These are phyloP conservation scores for Pangasianodon hypophthalmus DNA, from an alignment of 2,113 vertebrate genomes.

Conservation along the genomic window DNA sequence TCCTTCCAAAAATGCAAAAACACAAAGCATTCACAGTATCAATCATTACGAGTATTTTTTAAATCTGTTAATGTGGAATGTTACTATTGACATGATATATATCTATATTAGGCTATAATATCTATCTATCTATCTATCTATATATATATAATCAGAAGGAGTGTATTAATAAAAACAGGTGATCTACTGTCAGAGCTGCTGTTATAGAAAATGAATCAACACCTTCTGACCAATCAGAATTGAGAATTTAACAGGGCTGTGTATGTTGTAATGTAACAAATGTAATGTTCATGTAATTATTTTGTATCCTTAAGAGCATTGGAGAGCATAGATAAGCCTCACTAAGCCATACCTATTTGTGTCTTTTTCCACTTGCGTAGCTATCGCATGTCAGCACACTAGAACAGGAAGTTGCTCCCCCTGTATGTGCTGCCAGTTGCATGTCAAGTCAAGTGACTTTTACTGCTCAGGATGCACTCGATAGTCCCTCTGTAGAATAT, in stretches of 20 bases:
- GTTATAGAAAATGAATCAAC: not conserved
- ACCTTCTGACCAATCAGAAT: constrained; percentile 1
- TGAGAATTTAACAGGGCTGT: not conserved
- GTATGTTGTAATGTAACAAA: too few species aligned
- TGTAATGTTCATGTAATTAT: not conserved
- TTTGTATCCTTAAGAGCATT: not conserved
- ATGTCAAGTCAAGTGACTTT: too few species aligned
- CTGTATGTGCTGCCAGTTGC: not conserved
- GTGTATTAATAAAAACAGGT: not conserved
- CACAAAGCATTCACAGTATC: not conserved
- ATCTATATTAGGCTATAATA: too few species aligned
- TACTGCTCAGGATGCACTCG: too few species aligned
- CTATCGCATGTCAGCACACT: not conserved
- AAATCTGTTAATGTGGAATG: not conserved
- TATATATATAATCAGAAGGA: not conserved
- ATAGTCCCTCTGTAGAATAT: too few species aligned
- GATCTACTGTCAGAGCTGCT: not conserved
- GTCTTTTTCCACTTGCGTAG: too few species aligned
- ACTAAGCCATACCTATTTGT: not conserved
- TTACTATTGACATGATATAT: not conserved
- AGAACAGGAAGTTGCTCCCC: not conserved
- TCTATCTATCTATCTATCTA: too few species aligned
- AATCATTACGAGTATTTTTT: not conserved
- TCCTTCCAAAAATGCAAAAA: not conserved
- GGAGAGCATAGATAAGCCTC: not conserved